phyloP scores from a whole-genome alignment of 1,140 invertebrate species.

The Leptinotarsa lineolata region DNA sequence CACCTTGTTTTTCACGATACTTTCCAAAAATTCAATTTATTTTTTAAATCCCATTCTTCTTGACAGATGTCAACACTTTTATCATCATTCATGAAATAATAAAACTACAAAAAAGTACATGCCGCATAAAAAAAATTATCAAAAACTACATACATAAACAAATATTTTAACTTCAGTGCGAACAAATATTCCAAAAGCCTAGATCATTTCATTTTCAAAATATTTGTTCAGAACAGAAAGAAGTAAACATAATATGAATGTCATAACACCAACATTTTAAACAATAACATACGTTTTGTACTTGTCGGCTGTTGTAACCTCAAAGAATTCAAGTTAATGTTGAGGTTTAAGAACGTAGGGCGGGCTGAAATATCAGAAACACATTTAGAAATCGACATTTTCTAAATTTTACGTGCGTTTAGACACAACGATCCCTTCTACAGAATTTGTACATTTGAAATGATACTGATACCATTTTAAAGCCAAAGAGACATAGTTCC shows the following conservation, averaged over 20 bases:
- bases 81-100: no score
- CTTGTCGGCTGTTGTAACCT: slow-evolving; percentile 80
- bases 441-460: not conserved
- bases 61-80: no score
- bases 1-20: no score
- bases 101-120: not conserved
- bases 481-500: slow-evolving; percentile 52
- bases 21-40: no score
- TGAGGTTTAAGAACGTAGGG: slow-evolving; percentile 94
- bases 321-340: slow-evolving; percentile 88
- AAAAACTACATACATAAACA: not conserved
- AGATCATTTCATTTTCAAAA: not conserved
- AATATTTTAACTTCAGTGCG: not conserved
- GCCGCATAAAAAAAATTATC: not conserved
- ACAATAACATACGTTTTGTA: slow-evolving; percentile 70
- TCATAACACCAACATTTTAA: slow-evolving; percentile 13
- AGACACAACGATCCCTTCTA: slow-evolving; percentile 12
- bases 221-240: slow-evolving; percentile 9
- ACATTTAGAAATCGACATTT: slow-evolving; percentile 21
- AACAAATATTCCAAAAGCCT: not conserved
- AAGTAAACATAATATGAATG: slow-evolving; percentile 12
- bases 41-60: no score
- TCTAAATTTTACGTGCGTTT: not conserved
- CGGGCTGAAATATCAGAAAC: slow-evolving; percentile 79
- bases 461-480: slow-evolving; percentile 44